Base-by-base conservation (phyloP, 1,140 invertebrate genomes). In the Hesperophylax magnus region DNA sequence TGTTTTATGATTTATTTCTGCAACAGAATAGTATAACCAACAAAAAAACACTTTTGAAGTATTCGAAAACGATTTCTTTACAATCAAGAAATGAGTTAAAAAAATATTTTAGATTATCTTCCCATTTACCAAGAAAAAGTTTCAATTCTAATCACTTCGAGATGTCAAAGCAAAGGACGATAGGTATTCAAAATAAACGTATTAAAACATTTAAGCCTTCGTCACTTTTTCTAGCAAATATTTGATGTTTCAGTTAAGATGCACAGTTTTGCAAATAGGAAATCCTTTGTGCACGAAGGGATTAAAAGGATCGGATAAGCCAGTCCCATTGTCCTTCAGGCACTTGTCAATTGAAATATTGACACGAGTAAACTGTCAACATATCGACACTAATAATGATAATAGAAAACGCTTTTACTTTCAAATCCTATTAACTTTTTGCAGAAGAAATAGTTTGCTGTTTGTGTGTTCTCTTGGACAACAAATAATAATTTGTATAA, bases 351-450 rank as follows among this genome's bases (percentile, higher is more conserved):
- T 24, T 4, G 14, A 9, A 9, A 15, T 56, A 22, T 75, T 75
- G 71, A 75, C 71, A 58, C 71, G 71, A 75, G 71, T 14, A 22
- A 27, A 56, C 20, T 31, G 71, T 75, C 71, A 75, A 75, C 71
- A 75, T 71, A 47, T 75, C 71, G 53, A 34, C 47, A 52, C 52
- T 58, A 54, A 56, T 56, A 18, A 31, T 75, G 52, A 75, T 58
- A 75, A 58, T 75, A 58, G 24, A n/a, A 31, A n/a, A 9, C 27
- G 71, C 71, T 75, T 75, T 75, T 75, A 58, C 71, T 75, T 75
- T 75, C 53, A 22, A 75, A 75, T 75, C 53, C 71, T 58, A 58
- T 56, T 56, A 56, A 71, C 11, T 22, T 2, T 31, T 14, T 4
- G 3, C 39, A 53, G 22, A 56, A 24, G 15, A 47, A 65, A 65